These are phyloP conservation scores for Coreius guichenoti DNA, from an alignment of 2,797 vertebrate species.

Conservation along the genomic window DNA sequence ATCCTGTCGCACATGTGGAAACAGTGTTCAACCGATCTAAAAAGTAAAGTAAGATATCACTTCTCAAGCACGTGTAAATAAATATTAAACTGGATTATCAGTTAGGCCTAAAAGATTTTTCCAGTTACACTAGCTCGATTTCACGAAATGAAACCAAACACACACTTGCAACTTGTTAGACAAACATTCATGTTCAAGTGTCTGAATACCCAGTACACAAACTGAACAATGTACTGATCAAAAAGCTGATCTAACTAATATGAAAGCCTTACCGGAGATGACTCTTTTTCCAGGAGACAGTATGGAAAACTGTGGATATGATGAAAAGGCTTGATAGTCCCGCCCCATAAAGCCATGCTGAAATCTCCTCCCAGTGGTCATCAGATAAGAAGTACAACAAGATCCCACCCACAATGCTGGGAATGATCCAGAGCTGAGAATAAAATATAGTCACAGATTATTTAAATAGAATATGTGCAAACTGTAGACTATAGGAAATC, in stretches of 20 bases:
- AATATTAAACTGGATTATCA: conserved; percentile 19
- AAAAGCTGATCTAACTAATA: not conserved
- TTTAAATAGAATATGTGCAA: not conserved
- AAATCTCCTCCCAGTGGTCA: conserved; percentile 75
- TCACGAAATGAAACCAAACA: not conserved
- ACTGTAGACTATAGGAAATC: not conserved
- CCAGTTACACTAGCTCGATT: not conserved
- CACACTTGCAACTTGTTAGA: not conserved
- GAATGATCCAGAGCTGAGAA: conserved; percentile 78
- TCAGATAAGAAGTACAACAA: conserved; percentile 80
- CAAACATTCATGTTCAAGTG: not conserved
- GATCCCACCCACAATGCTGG: conserved; percentile 82
- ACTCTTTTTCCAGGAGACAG: conserved; percentile 95
- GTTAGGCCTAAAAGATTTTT: not conserved
- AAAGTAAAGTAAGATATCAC: conserved; percentile 51
- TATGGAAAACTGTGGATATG: conserved; percentile 94
- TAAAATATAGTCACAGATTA: not conserved
- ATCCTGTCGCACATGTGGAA: conserved; percentile 97
- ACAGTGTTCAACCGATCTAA: conserved; percentile 90
- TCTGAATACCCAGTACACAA: not conserved
- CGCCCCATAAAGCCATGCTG: conserved; percentile 82
- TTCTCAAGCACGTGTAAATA: conserved; percentile 1
- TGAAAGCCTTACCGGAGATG: conserved; percentile 83
- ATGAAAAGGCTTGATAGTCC: conserved; percentile 94
- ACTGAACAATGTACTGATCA: not conserved